These are phyloP conservation scores for Microcebus lehilahytsara DNA, from an alignment of 2,113 vertebrate species.

Conservation along the genomic window DNA sequence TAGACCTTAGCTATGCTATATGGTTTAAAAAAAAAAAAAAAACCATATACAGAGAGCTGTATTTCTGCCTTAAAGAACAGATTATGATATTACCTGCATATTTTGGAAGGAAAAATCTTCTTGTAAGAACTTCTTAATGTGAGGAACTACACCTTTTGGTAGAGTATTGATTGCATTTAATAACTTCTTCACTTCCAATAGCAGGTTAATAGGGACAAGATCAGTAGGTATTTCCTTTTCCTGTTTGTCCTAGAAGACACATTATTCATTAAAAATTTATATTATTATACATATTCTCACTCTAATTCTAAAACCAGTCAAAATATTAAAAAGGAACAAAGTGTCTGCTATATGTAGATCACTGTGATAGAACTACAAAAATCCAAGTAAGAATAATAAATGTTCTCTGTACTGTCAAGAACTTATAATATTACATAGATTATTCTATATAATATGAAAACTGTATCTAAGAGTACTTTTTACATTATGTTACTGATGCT, in stretches of 20 bases:
- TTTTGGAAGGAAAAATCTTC: conserved; percentile 71
- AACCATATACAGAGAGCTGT: neutral
- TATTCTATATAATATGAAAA: conserved; percentile 10
- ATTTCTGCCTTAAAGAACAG: neutral
- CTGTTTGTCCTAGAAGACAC: conserved; percentile 60
- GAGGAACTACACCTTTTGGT: conserved; percentile 72
- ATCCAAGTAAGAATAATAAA: neutral
- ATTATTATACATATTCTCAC: neutral
- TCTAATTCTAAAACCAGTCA: neutral
- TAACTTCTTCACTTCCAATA: conserved; percentile 74
- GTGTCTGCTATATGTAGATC: neutral
- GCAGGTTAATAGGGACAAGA: conserved; percentile 47
- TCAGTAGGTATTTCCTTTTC: conserved; percentile 45
- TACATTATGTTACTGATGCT: neutral
- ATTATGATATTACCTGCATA: conserved; percentile 67
- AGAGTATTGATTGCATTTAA: conserved; percentile 61
- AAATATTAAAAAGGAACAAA: neutral
- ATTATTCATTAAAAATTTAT: conserved; percentile 52
- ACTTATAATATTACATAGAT: neutral
- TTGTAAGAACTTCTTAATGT: conserved; percentile 72
- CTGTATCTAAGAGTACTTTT: neutral
- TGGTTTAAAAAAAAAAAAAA: neutral
- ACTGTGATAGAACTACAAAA: conserved; percentile 4
- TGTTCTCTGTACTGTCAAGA: neutral
- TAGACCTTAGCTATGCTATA: neutral